These are phyloP conservation scores for Arizona elegans DNA, from an alignment of 2,113 vertebrate genomes.

Conservation along the genomic window DNA sequence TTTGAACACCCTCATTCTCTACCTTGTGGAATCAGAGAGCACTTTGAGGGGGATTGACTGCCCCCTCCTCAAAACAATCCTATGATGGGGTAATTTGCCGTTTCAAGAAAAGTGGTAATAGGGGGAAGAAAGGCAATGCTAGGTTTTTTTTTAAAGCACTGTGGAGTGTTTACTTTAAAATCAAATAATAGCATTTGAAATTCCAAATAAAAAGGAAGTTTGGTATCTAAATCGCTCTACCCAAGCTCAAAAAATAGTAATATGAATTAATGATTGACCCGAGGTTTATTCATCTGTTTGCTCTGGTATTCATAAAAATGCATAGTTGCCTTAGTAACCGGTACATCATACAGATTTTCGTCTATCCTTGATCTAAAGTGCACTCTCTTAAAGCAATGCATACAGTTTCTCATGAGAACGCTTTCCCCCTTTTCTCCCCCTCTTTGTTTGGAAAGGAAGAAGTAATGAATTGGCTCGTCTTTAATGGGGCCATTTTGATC, in stretches of 20 bases:
- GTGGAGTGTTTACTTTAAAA: conserved; percentile 71
- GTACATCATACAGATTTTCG: conserved; percentile 48
- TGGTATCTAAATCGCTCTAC: conserved; percentile 54
- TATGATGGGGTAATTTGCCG: conserved; percentile 43
- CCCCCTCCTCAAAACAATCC: neutral
- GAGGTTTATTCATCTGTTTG: conserved; percentile 64
- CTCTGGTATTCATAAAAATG: conserved; percentile 45
- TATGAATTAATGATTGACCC: conserved; percentile 76
- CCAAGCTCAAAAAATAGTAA: conserved; percentile 56
- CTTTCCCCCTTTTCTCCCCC: conserved; percentile 2
- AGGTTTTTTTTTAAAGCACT: conserved; percentile 34
- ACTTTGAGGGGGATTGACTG: neutral
- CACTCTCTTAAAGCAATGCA: conserved; percentile 64
- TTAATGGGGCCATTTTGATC: conserved; percentile 51
- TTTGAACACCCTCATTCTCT: neutral
- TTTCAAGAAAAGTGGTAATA: conserved; percentile 24
- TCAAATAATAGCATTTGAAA: conserved; percentile 67
- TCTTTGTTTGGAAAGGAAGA: conserved; percentile 63
- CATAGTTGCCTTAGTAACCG: conserved; percentile 63
- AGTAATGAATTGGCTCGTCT: conserved; percentile 48
- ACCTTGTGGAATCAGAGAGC: neutral
- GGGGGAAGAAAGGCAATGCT: conserved; percentile 41
- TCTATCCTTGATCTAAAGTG: conserved; percentile 57
- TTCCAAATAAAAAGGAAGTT: conserved; percentile 59
- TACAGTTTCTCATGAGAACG: conserved; percentile 40